phyloP scores from a whole-genome alignment of 2,797 vertebrate species.

The Anomalospiza imberbis region DNA sequence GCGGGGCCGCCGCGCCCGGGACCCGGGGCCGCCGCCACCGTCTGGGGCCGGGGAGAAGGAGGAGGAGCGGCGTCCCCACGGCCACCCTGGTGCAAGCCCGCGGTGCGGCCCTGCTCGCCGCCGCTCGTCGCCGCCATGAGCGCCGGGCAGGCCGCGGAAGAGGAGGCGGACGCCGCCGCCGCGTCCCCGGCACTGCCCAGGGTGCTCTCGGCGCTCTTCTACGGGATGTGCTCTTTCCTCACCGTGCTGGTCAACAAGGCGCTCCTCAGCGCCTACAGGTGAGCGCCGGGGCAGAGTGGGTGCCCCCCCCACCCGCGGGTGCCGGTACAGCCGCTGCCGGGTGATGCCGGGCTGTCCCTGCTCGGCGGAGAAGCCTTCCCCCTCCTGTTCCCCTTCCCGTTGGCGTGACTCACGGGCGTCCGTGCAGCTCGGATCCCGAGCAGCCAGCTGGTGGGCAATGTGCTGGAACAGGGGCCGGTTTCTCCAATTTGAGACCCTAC shows the following conservation, averaged over 20 bases:
- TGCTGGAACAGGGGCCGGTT: accelerated
- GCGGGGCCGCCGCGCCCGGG: not conserved
- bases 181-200: slow-evolving; percentile 14
- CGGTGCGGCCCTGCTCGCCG: not conserved
- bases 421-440: too few species aligned
- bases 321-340: not conserved
- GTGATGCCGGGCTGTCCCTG: too few species aligned
- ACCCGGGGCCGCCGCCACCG: not conserved
- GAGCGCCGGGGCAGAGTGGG: slow-evolving; percentile 29
- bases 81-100: not conserved
- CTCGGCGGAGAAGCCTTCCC: too few species aligned
- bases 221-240: slow-evolving; percentile 84
- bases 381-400: accelerated
- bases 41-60: not conserved
- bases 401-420: accelerated
- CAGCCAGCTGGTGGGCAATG: not conserved
- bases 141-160: not conserved
- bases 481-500: accelerated
- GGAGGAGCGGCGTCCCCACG: not conserved
- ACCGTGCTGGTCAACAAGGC: slow-evolving; percentile 89
- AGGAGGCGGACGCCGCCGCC: not conserved
- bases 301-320: too few species aligned
- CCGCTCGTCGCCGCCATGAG: not conserved
- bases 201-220: slow-evolving; percentile 82
- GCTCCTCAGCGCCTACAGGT: slow-evolving; percentile 88